Base-by-base conservation (phyloP, 2,888 invertebrate species). In the Drosophila ochracea region DNA sequence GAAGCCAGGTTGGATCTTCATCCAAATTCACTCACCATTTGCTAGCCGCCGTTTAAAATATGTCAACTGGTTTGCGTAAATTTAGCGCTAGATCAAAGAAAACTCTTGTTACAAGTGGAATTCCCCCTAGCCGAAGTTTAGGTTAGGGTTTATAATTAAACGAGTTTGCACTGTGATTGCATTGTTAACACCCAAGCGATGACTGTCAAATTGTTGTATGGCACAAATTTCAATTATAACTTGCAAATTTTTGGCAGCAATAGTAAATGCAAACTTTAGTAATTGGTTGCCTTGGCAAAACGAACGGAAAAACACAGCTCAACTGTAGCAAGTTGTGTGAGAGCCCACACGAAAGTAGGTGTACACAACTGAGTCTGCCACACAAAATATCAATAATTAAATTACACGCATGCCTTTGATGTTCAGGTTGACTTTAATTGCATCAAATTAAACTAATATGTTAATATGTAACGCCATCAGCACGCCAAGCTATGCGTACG, bases 401-500 rank as follows among this genome's bases (percentile, higher is more conserved):
- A 76, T 76, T 67, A 41, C 21, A 28, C 35, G 25, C 25, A 4
- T 1, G 50, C 54, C 60, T 76, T 85, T 84, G 88, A 87, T 76
- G 71, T 76, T 52, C 66, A 68, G 69, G 74, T 68, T 87, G 64
- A 62, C 65, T 84, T 87, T 84, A 84, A 84, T 84, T 65, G 53
- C 66, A 89, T 87, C 55, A 82, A 76, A 72, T 89, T 66, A 64
- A 54, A 76, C 66, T 64, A 81, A 84, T 82, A 75, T 84, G 78
- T 75, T 89, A 82, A n/a, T n/a, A n/a, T n/a, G n/a, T n/a, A n/a
- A 87, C 73, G 66, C 57, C 73, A 78, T 76, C 76, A 72, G 59
- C 30, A 19, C 16, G 39, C 2, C 67, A 52, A 35, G 21, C 43
- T 66, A 66, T 30, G 19, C 11, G 11, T 21, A 13, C 25, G 19